Base-by-base conservation (phyloP, 2,797 vertebrate genomes). In the Brachyalestes nurse region DNA sequence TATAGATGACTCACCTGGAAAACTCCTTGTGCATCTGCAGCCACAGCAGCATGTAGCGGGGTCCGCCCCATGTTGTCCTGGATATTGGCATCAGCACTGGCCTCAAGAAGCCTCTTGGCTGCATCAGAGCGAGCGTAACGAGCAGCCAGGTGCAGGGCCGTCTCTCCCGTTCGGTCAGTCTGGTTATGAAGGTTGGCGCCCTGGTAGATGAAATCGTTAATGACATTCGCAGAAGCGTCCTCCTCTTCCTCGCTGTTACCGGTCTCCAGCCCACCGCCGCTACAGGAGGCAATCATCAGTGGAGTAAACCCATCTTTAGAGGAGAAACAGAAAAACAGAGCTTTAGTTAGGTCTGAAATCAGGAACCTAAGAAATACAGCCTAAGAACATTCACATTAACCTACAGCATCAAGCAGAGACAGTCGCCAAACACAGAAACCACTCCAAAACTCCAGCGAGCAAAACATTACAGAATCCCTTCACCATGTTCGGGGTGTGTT, bases 1-100 rank as follows among this genome's bases (percentile, higher is more conserved):
- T 13, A 57, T 0, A 0, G 58, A 53, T 4, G 47, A 57, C 87
- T 28, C 47, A 98, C 98, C 97, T 99, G 98, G 89, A 99, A 99
- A 62, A 99, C 98, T 0, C 98, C 98, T 77, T 99, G 98, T 0
- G 98, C 98, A 0, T 99, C 98, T 0, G 98, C 97, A 0, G 98
- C 97, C 77, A 99, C 97, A 0, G 98, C 97, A 0, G 98, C 97
- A 0, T 99, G 98, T 53, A 99, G 93, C 0, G 98, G 97, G 0
- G 97, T 98, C 73, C 97, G 92, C 6, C 98, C 98, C 97, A 97
- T 99, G 93, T 98, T 97, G 90, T 99, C 98, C 87, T 97, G 97
- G 85, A 98, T 96, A 90, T 99, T 99, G 65, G 98, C 97, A 0
- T 99, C 97, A 0, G 98, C 98, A 0, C 98, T 98, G 86, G 98